Base-by-base conservation (phyloP, 2,113 vertebrate genomes). In the Macrotus californicus region DNA sequence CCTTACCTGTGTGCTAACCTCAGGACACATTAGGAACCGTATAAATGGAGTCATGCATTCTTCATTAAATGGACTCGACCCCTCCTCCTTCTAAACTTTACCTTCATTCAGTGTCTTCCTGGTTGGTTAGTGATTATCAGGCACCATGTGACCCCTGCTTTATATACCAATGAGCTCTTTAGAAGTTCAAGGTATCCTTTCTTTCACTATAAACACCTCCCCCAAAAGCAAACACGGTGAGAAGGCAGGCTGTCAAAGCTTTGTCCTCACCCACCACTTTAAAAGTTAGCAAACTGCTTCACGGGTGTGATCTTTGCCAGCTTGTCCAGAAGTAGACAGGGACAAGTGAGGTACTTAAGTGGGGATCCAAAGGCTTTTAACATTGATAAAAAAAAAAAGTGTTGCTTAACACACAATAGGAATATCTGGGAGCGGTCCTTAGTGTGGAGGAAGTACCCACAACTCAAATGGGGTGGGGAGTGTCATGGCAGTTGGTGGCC, bases 191-290 rank as follows among this genome's bases (percentile, higher is more conserved):
- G 15, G 15, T 92, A 12, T 34, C 15, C 7, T 82, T 89, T 91
- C 39, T 64, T 75, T 76, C 29, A 5, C 56, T 50, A 10, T 9
- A 36, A 70, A 61, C 26, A 52, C 48, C 87, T 87, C 67, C 64
- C 29, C 81, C 72, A 54, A 92, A 94, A 75, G 43, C 36, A 94
- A 96, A 93, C 34, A 88, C 3, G 13, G 61, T 52, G 73, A 88
- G 77, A 82, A 85, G 52, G 19, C 41, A 82, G 50, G 6, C n/a
- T 75, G 43, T 43, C 77, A 56, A 85, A 89, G 16, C 43, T 94
- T 66, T 11, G 36, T 41, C 16, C 80, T 97, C 26, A 69, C n/a
- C 43, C 15, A 50, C n/a, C 22, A 61, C 36, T 94, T 91, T 90
- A 87, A 92, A 48, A 80, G 29, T 52, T 54, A 92, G n/a, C 56